phyloP scores from a whole-genome alignment of 1,140 invertebrate genomes.

The Eupristina koningsbergeri region DNA sequence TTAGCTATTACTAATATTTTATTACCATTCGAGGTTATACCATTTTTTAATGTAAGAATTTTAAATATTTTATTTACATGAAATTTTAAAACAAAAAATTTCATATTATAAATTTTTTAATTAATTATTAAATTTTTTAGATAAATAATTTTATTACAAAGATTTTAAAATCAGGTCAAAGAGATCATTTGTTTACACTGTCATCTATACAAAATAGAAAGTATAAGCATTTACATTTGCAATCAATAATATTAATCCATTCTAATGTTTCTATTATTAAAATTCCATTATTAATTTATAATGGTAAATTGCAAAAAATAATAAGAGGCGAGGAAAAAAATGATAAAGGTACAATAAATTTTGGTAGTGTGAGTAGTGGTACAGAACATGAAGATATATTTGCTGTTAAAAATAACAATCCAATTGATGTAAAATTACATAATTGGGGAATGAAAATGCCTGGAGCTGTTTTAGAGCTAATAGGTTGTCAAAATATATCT shows the following conservation, averaged over 20 bases:
- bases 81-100: not conserved
- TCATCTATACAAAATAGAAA: constrained; percentile 73
- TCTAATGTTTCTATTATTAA: constrained; percentile 83
- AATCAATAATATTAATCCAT: constrained; percentile 78
- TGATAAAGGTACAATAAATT: constrained; percentile 79
- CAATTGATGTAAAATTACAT: constrained; percentile 80
- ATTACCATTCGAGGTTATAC: constrained; percentile 76
- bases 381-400: constrained; percentile 81
- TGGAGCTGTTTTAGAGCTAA: constrained; percentile 79
- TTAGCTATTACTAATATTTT: constrained; percentile 81
- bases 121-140: constrained; percentile 69
- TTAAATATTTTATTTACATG: constrained; percentile 17
- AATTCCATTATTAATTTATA: constrained; percentile 83
- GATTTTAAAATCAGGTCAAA: constrained; percentile 78
- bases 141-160: constrained; percentile 78
- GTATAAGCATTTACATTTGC: constrained; percentile 77
- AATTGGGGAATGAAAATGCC: constrained; percentile 81
- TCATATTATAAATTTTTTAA: not conserved
- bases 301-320: constrained; percentile 79
- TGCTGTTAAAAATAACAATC: constrained; percentile 84
- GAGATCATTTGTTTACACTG: constrained; percentile 77
- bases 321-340: constrained; percentile 72
- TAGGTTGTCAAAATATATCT: constrained; percentile 79
- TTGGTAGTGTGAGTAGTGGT: constrained; percentile 83
- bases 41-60: constrained; percentile 76